phyloP scores from a whole-genome alignment of 2,797 vertebrate species.

The Acomys russatus region DNA sequence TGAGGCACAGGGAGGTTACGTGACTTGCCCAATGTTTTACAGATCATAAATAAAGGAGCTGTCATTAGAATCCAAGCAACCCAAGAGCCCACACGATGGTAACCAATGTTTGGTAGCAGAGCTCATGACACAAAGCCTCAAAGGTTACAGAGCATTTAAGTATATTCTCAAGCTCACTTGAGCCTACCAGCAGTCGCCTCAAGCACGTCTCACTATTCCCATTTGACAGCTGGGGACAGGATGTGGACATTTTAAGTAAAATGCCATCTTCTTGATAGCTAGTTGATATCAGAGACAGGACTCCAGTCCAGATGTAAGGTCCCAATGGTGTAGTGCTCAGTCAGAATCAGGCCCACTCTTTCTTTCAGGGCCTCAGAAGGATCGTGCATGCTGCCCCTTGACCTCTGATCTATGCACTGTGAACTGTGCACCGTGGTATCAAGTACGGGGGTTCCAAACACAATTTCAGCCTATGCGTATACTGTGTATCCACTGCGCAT shows the following conservation, averaged over 20 bases:
- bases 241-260: background rate
- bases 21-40: background rate
- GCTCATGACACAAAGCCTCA: too few relatives aligned
- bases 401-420: background rate
- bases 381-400: background rate
- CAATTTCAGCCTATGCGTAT: too few relatives aligned
- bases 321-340: background rate
- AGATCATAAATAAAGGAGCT: background rate
- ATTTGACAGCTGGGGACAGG: background rate
- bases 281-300: background rate
- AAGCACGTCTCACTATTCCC: background rate
- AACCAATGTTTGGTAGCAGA: too few relatives aligned
- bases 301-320: background rate
- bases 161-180: background rate
- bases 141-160: background rate
- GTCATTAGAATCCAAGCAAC: background rate
- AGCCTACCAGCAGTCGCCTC: background rate
- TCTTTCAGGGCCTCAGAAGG: constrained; percentile 16
- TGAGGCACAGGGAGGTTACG: constrained; percentile 3
- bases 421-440: background rate
- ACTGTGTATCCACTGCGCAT: fast-evolving
- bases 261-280: background rate
- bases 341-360: background rate
- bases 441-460: background rate
- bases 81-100: background rate